Base-by-base conservation (phyloP, 2,113 vertebrate genomes). In the Labrus mixtus region DNA sequence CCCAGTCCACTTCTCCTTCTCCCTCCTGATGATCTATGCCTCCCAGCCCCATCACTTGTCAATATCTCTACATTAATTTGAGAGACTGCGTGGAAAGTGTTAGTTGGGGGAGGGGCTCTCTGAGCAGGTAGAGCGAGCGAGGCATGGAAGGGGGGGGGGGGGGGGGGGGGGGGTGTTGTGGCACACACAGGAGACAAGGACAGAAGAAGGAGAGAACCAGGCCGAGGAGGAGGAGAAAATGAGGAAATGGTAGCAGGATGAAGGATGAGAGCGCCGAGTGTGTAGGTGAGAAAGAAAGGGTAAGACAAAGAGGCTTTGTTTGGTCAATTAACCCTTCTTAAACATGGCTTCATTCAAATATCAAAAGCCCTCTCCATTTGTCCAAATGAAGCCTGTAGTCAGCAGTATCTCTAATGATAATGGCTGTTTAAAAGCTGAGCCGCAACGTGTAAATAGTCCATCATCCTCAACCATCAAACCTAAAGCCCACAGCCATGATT, bases 11-110 rank as follows among this genome's bases (percentile, higher is more conserved):
- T 73, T 74, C 80, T 81, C 84, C 79, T 78, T 70, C 83, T 81
- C 71, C 81, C 78, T 78, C 76, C 82, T 75, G 82, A 83, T 93
- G 90, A 93, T 93, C 87, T 89, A 91, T 90, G 80, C 88, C 83
- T 87, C 81, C 76, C 61, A 78, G 84, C 88, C 91, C 90, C 90
- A 93, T 92, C 87, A 91, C 92, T 91, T 93, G 93, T 95, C 94
- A 95, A 95, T 95, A 95, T 91, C 89, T 90, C 81, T 85, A 94
- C 91, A 94, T 94, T 93, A 88, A 94, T 94, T 92, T 93, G 90
- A 92, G 82, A 85, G 89, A 90, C 80, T 73, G 76, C 50, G 16
- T 76, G 79, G 79, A 46, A 73, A 62, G 72, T 84, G 65, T 56
- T 50, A 37, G 73, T 79, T 7, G 86, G 86, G 83, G 78, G 85